Evolutionary conservation across 2,113 vertebrate species (phyloP), one percentile per base, ranked within the genome.

Genomic region (Gnathonemus longibarbis): DNA sequence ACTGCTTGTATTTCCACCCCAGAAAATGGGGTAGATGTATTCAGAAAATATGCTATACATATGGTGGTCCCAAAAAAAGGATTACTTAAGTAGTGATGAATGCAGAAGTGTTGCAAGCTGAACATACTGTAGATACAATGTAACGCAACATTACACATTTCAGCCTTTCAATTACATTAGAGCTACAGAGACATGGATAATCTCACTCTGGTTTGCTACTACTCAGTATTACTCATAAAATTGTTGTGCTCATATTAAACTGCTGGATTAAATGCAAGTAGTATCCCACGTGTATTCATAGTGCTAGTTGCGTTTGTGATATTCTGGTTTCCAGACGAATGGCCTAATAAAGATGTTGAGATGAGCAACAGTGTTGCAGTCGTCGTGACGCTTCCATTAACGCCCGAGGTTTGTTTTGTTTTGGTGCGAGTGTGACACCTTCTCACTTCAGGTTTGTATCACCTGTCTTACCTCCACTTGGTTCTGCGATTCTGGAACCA

Each of bases 401-500:
- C 3, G 9, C 17, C 52, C n/a, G 62, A 9, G 35, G 39, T 24
- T 45, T 83, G 31, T 45, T 45, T 39, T 21, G 35, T 45, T 83
- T 45, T 8, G 11, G 74, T 42, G 58, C 8, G 8, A 62, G 8
- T 19, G 74, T 7, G 39, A 84, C 35, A 1, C 80, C 35, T 21
- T n/a, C 19, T 3, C 83, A 5, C 21, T 9, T 48, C 45, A 3
- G 42, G 7, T 84, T 5, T 2, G 83, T 8, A 8, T 10, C 24
- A 21, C 10, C 90, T 19, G 85, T 90, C 90, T 91, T 93, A 95
- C 96, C 96, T 94, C 95, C 95, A 96, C 89, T 96, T 95, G 88
- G 95, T 95, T 56, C 95, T 92, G 87, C 94, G 92, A 91, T 95
- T 95, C 92, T 95, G 94, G 92, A 95, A 95, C 94, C 94, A 95